Base-by-base conservation (phyloP, 2,888 invertebrate genomes). In the Caenorhabditis panamensis region DNA sequence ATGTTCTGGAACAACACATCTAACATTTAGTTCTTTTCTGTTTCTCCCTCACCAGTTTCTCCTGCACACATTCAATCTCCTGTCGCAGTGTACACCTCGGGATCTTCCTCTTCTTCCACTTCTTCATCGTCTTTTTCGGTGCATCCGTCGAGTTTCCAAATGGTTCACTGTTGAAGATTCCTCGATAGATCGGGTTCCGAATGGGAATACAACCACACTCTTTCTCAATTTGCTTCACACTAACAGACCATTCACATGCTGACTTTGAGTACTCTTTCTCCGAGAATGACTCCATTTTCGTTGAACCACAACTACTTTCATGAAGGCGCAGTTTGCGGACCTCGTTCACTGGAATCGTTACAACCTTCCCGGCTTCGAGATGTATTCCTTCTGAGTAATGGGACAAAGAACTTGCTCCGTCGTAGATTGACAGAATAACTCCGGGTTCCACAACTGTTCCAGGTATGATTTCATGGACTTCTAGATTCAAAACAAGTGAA, bases 301-400 rank as follows among this genome's bases (percentile, higher is more conserved):
- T 62, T 2, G 77, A 64, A 0, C 88, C 88, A 56, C 88, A 88
- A 26, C 82, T 80, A 24, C 78, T 82, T 31, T 81, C 72, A 64
- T 88, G 86, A 6, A 88, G 82, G 2, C 68, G 61, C 0, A 88
- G 75, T 81, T 86, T 84, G 71, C 88, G 44, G 31, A 88, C 84
- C 62, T 88, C 88, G 26, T 88, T 88, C 22, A 88, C 87, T 1
- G 88, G 88, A 63, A 88, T 88, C 11, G 87, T 86, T 20, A 88
- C 88, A 1, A 85, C 83, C 72, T 88, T 88, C 11, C 88, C 88
- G 1, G 88, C 85, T 67, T 88, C 88, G 47, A 88, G 51, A 75
- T 88, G 88, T 41, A 88, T 88, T 51, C 88, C 88, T 69, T 88
- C 87, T 0, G 84, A 77, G 66, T 82, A 88, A 54, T 85, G 84